These are phyloP conservation scores for Astyanax mexicanus DNA, from an alignment of 2,797 vertebrate species.

Conservation along the genomic window DNA sequence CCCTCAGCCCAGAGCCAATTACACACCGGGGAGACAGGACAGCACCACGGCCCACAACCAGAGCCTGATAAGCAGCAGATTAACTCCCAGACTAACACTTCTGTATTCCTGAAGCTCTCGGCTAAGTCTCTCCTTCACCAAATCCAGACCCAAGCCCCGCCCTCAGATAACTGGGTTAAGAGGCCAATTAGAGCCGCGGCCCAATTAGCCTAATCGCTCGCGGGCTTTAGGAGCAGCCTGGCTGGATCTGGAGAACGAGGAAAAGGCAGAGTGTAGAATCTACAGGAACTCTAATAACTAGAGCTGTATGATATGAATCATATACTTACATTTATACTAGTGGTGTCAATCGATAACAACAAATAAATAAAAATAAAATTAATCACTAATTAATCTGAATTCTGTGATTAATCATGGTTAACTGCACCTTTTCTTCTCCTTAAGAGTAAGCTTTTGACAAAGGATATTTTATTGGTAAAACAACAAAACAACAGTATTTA, in stretches of 20 bases:
- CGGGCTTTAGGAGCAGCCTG: slow-evolving; percentile 52
- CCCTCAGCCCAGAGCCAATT: slow-evolving; percentile 50
- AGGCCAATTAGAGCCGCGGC: slow-evolving; percentile 70
- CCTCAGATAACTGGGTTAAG: slow-evolving; percentile 70
- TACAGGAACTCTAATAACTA: not conserved
- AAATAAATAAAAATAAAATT: too few species aligned
- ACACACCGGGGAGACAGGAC: slow-evolving; percentile 19
- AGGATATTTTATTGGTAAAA: too few species aligned
- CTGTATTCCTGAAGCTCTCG: slow-evolving; percentile 28
- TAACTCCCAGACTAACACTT: slow-evolving; percentile 35
- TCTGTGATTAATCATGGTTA: too few species aligned
- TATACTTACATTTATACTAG: too few species aligned
- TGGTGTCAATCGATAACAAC: too few species aligned
- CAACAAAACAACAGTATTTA: too few species aligned
- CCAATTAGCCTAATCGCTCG: slow-evolving; percentile 72
- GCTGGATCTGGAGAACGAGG: slow-evolving; percentile 19
- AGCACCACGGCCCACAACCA: slow-evolving; percentile 3
- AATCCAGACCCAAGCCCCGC: slow-evolving; percentile 61
- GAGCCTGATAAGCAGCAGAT: slow-evolving; percentile 68
- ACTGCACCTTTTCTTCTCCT: too few species aligned
- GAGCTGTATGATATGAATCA: not conserved
- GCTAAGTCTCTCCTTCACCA: slow-evolving; percentile 47
- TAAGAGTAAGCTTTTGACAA: too few species aligned
- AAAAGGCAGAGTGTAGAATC: too few species aligned
- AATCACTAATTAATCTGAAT: too few species aligned